phyloP scores from a whole-genome alignment of 2,797 vertebrate genomes.

The Eutrigla gurnardus region DNA sequence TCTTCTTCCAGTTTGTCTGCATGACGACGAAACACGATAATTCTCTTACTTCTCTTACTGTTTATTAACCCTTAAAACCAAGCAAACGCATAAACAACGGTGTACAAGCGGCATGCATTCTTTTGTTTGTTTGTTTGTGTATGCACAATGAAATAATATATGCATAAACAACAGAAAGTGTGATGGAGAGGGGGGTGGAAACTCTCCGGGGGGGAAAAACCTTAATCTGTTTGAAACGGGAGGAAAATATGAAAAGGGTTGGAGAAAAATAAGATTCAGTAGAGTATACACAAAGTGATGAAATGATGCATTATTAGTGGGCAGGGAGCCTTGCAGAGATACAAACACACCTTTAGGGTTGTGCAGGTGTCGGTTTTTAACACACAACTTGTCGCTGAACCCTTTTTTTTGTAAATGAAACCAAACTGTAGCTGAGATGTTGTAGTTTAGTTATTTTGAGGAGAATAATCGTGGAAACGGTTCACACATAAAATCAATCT shows the following conservation, averaged over 20 bases:
- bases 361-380: neutral
- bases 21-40: conserved; percentile 58
- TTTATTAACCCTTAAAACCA: conserved; percentile 54
- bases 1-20: conserved; percentile 48
- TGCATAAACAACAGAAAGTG: no score
- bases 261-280: neutral
- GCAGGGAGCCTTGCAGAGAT: neutral
- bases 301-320: neutral
- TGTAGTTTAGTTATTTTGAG: accelerated
- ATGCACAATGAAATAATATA: neutral
- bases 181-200: neutral
- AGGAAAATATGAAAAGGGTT: neutral
- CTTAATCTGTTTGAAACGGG: neutral
- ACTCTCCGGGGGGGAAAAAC: neutral
- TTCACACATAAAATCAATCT: no score
- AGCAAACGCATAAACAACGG: conserved; percentile 34
- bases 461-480: neutral
- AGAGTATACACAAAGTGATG: neutral
- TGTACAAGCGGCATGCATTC: neutral
- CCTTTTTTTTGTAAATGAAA: neutral
- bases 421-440: neutral
- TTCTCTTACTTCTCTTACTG: conserved; percentile 25
- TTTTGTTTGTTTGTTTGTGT: neutral
- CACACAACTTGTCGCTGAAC: neutral
- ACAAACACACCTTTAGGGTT: neutral